Evolutionary conservation across 2,888 invertebrate genomes (phyloP), one percentile per base, ranked within the genome.

Genomic region (Platerodrilus igneus): DNA sequence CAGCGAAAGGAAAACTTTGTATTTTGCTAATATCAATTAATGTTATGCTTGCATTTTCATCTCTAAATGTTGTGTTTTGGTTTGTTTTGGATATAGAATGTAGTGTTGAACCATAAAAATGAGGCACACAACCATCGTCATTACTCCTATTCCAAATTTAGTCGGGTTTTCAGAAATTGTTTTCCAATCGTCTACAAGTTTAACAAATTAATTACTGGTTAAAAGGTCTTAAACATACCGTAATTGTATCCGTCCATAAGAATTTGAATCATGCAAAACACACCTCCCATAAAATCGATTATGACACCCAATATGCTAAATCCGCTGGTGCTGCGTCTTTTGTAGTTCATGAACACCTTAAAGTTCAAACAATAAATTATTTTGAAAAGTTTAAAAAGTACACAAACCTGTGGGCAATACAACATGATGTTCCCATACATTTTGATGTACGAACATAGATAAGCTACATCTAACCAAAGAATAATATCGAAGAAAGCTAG

Each of bases 271-370:
- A 96, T 81, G 58, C 93, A 93, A 17, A 94, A 74, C 35, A 76
- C 73, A 3, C 95, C 95, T 36, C 96, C 96, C 4, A 87, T 84
- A 65, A 92, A 91, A 69, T 96, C 96, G 36, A 94, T 72, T 59
- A 95, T 75, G 52, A 96, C 87, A 70, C 94, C 95, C 32, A 93
- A 93, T 58, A 96, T 95, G 53, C 92, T 91, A 95, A 95, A 96
- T 21, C 95, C 95, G 94, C 86, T 89, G 66, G n/a, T n/a, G n/a
- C n/a, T n/a, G n/a, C n/a, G n/a, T n/a, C n/a, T n/a, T n/a, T n/a
- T n/a, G n/a, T n/a, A n/a, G n/a, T n/a, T n/a, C n/a, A n/a, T n/a
- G n/a, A n/a, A n/a, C n/a, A n/a, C n/a, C n/a, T n/a, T n/a, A n/a
- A n/a, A n/a, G n/a, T n/a, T n/a, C n/a, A n/a, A n/a, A n/a, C n/a